Evolutionary conservation across 1,140 invertebrate species (phyloP), one percentile per base, ranked within the genome.

Genomic region (Bombus waltoni): DNA sequence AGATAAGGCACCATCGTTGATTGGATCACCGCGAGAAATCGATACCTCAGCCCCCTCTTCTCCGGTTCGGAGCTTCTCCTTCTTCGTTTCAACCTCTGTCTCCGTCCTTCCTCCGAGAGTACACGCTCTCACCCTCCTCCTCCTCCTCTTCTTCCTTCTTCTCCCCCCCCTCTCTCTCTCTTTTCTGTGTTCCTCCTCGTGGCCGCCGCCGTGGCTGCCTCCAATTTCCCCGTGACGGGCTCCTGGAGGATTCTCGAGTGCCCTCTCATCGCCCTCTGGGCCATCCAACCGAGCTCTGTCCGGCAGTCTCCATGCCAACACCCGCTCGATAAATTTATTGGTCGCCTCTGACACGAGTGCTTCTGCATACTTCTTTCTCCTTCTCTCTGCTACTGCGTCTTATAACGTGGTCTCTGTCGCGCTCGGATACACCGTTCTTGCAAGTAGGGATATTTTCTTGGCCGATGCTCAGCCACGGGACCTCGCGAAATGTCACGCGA

Each of bases 301-400:
- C 94, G 92, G 94, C 93, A 95, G 95, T 95, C 94, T 94, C 95
- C 95, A 95, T 95, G 95, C 94, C 95, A 95, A 95, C 95, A 94
- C 94, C 92, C 95, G 95, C 94, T 95, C 95, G 94, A 95, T 95
- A 95, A 95, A 95, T 95, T 94, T 95, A 95, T 95, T 95, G 94
- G 94, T 95, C 94, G 94, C 92, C 90, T 94, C 92, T 93, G 88
- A 93, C 92, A 92, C 93, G 93, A 87, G 90, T 89, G 88, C 87
- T 81, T 80, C 83, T 80, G 86, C 86, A 88, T 89, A 81, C 74
- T 82, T 91, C 82, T 89, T 88, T 80, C 82, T 68, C 80, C 47
- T 62, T 88, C 38, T 57, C 53, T 76, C 72, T 70, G 65, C 3
- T 66, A 32, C 38, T 35, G 62, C 59, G 57, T 79, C 47, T 76